These are phyloP conservation scores for Cepaea nemoralis DNA, from an alignment of 1,140 invertebrate species.

Conservation along the genomic window DNA sequence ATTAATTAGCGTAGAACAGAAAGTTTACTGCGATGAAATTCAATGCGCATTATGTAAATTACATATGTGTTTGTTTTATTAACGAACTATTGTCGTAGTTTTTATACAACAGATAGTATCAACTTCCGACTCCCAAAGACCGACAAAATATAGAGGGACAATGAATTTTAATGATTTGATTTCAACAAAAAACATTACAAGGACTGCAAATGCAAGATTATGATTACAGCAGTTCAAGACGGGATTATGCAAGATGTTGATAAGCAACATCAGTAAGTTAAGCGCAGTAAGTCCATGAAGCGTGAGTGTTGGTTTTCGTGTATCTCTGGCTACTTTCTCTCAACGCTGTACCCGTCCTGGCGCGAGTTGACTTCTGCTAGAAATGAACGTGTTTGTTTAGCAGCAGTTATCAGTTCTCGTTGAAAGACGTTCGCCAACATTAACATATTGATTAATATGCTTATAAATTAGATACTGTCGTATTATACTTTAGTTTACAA, in stretches of 20 bases:
- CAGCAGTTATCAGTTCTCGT: neutral
- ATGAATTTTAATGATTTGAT: neutral
- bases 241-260: slow-evolving; percentile 19
- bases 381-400: neutral
- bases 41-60: too few species aligned
- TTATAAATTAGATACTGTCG: too few species aligned
- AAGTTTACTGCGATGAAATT: too few species aligned
- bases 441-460: too few species aligned
- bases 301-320: neutral
- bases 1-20: too few species aligned
- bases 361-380: neutral
- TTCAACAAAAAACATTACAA: neutral
- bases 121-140: slow-evolving; percentile 11
- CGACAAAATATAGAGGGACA: slow-evolving; percentile 16
- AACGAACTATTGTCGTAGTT: neutral
- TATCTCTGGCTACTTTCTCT: too few species aligned
- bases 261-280: slow-evolving; percentile 20
- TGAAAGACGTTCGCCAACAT: neutral
- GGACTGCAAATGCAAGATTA: slow-evolving; percentile 1
- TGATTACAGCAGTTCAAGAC: neutral
- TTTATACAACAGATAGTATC: slow-evolving; percentile 10
- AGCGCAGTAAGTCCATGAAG: slow-evolving; percentile 24
- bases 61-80: neutral
- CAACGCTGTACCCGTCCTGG: neutral
- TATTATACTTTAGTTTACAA: too few species aligned